phyloP scores from a whole-genome alignment of 1,140 invertebrate genomes.

The Drosophila paulistorum region DNA sequence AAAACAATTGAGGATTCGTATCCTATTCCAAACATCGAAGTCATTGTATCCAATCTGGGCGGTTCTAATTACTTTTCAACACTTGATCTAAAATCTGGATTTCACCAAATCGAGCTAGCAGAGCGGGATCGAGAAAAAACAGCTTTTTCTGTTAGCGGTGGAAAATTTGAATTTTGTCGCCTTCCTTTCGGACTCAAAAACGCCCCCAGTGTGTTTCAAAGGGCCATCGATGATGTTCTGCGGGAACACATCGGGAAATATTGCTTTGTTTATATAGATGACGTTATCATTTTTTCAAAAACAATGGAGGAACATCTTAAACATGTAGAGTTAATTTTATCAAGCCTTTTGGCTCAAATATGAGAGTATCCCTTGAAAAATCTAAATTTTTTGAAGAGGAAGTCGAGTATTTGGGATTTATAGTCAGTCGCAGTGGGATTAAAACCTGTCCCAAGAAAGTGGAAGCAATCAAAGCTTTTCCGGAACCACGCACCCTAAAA shows the following conservation, averaged over 20 bases:
- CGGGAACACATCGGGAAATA: background rate
- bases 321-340: background rate
- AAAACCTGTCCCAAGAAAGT: too few relatives aligned
- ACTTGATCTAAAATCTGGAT: constrained; percentile 1
- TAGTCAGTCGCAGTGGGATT: too few relatives aligned
- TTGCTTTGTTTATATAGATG: background rate
- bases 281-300: constrained; percentile 1
- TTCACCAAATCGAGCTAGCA: background rate
- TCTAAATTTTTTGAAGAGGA: too few relatives aligned
- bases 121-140: constrained; percentile 11
- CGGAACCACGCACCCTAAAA: too few relatives aligned
- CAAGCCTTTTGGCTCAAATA: background rate
- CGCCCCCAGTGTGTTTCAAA: too few relatives aligned
- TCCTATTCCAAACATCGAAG: background rate
- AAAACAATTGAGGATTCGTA: background rate
- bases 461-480: too few relatives aligned
- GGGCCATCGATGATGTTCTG: too few relatives aligned
- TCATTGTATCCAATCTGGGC: constrained; percentile 5
- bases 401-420: too few relatives aligned
- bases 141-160: background rate
- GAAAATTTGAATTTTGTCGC: background rate
- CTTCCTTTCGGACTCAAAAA: too few relatives aligned
- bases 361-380: background rate
- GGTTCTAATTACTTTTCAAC: background rate
- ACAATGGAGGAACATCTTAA: constrained; percentile 5